Base-by-base conservation (phyloP, 2,113 vertebrate species). In the Colaptes auratus region DNA sequence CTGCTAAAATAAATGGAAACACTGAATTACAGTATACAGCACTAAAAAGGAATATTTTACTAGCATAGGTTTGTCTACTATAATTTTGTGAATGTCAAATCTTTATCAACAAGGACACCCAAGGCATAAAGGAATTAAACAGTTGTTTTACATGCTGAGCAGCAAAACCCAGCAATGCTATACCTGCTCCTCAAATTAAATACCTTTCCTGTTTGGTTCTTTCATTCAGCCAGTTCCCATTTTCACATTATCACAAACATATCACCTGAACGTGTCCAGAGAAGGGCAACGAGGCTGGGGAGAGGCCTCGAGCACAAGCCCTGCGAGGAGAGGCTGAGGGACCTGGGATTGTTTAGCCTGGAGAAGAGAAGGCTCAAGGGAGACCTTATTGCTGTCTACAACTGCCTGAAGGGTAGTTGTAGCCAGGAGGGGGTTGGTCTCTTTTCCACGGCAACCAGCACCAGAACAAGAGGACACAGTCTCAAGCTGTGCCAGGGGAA, bases 1-100 rank as follows among this genome's bases (percentile, higher is more conserved):
- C 56, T 94, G 71, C 85, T 96, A 94, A 97, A 96, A 94, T 66
- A 96, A 97, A 96, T 64, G 78, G 77, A 89, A 63, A 21, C 28
- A 66, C n/a, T 63, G 91, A 91, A 94, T 94, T 96, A 76, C 84
- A 66, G 48, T 72, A 52, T n/a, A 60, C 10, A 63, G 4, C 60
- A 66, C 42, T 88, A n/a, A 46, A 89, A 90, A 89, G 60, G 59
- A 75, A 55, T 28, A 79, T 86, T 96, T 96, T 88, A 82, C 36
- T 58, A 92, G 39, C 59, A 82, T 46, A n/a, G 11, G 64, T 63
- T 83, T 70, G 20, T 48, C 76, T 93, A 52, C 82, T 46, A 97
- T 92, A 96, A 91, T 63, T 44, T 7, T 72, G 27, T 77, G 52
- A 91, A 93, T 92, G 78, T 91, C 88, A 95, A 66, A 89, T 25